These are phyloP conservation scores for Drosophila pullipes DNA, from an alignment of 2,888 invertebrate species.

Conservation along the genomic window DNA sequence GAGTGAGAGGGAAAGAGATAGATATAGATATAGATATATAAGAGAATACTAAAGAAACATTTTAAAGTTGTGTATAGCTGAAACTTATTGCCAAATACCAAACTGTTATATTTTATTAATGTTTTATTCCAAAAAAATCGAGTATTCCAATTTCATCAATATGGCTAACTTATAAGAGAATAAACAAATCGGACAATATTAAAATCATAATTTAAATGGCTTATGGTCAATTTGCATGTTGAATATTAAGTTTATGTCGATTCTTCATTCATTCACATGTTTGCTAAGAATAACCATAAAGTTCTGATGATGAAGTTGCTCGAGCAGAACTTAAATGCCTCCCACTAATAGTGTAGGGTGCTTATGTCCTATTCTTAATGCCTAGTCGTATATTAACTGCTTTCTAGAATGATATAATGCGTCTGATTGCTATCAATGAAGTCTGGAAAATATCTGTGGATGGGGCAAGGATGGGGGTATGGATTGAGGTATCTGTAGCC, in stretches of 20 bases:
- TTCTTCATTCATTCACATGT: background rate
- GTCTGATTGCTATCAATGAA: conserved; percentile 44
- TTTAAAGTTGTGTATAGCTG: background rate
- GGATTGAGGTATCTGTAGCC: background rate
- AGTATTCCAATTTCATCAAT: background rate
- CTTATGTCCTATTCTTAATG: background rate
- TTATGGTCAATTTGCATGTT: background rate
- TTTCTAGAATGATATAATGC: conserved; percentile 43
- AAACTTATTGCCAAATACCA: background rate
- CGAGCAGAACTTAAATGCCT: conserved; percentile 2
- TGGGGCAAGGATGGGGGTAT: conserved; percentile 2
- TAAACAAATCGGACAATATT: background rate
- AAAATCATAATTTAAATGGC: background rate
- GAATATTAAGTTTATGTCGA: background rate
- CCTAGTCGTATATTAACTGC: conserved; percentile 16
- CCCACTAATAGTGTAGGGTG: conserved; percentile 14
- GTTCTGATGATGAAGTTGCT: background rate
- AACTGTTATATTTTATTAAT: background rate
- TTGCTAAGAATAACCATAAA: background rate
- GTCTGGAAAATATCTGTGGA: conserved; percentile 1
- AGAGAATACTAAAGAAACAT: background rate
- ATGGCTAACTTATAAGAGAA: background rate
- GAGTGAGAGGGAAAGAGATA: background rate
- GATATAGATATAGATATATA: background rate
- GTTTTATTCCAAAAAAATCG: background rate